These are phyloP conservation scores for Synergus laeviventris DNA, from an alignment of 2,888 invertebrate genomes.

Conservation along the genomic window DNA sequence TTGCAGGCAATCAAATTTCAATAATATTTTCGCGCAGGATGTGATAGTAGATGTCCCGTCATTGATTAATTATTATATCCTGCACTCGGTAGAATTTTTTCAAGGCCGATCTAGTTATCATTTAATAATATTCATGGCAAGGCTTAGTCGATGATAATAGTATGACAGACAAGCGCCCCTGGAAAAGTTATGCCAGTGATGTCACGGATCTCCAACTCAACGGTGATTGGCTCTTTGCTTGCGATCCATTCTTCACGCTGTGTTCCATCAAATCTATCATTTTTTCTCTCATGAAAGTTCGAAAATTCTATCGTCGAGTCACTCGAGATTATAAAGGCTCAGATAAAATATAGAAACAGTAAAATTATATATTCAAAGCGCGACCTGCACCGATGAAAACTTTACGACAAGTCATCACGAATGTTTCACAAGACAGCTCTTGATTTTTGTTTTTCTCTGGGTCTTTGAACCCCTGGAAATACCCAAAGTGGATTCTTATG, in stretches of 20 bases:
- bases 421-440: not conserved
- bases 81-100: constrained; percentile 7
- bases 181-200: constrained; percentile 12
- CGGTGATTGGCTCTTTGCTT: constrained; percentile 16
- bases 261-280: constrained; percentile 5
- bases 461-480: constrained; percentile 8
- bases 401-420: constrained; percentile 57
- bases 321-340: not conserved
- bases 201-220: constrained; percentile 6
- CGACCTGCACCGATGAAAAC: constrained; percentile 46
- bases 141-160: not conserved
- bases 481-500: not conserved
- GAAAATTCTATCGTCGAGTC: constrained; percentile 17
- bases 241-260: constrained; percentile 19
- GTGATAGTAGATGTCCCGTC: not conserved
- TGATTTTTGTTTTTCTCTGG: constrained; percentile 3
- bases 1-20: constrained; percentile 3
- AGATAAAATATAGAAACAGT: constrained; percentile 11
- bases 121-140: not conserved
- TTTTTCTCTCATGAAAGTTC: constrained; percentile 7
- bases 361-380: constrained; percentile 53
- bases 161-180: not conserved
- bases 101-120: not conserved
- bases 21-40: constrained; percentile 3
- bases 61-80: not conserved